Percentiles rank a stretch among this genome's conserved stretches.
These are phyloP conservation scores for Marmota monax DNA, from an alignment of 2,113 vertebrate species.

Conservation along the genomic window DNA sequence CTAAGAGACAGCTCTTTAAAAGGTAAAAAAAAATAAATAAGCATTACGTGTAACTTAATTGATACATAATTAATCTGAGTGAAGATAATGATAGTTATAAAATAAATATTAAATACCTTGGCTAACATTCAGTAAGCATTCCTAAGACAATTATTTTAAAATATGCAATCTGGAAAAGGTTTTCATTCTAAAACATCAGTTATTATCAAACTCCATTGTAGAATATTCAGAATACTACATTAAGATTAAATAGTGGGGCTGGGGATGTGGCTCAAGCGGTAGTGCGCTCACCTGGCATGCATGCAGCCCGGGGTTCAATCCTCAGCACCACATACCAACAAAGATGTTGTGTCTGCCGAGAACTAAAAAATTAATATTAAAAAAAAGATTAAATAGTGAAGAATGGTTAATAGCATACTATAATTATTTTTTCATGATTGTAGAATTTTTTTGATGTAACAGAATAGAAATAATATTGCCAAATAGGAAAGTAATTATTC, in stretches of 20 bases:
- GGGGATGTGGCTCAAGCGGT: too few relatives aligned
- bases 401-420: not conserved
- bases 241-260: constrained; percentile 29
- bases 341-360: too few relatives aligned
- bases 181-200: not conserved
- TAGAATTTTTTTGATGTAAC: not conserved
- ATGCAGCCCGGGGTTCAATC: too few relatives aligned
- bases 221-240: not conserved
- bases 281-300: too few relatives aligned
- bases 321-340: too few relatives aligned
- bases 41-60: not conserved
- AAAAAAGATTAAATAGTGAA: not conserved
- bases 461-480: not conserved
- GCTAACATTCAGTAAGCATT: not conserved
- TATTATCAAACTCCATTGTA: not conserved
- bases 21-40: not conserved
- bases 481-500: not conserved
- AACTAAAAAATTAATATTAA: too few relatives aligned
- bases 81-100: not conserved
- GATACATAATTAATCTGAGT: not conserved
- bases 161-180: not conserved
- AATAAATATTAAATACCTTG: not conserved
- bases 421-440: constrained; percentile 9
- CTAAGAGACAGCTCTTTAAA: not conserved
- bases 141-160: not conserved